phyloP scores from a whole-genome alignment of 2,797 vertebrate species.

The Chloroceryle amazona region DNA sequence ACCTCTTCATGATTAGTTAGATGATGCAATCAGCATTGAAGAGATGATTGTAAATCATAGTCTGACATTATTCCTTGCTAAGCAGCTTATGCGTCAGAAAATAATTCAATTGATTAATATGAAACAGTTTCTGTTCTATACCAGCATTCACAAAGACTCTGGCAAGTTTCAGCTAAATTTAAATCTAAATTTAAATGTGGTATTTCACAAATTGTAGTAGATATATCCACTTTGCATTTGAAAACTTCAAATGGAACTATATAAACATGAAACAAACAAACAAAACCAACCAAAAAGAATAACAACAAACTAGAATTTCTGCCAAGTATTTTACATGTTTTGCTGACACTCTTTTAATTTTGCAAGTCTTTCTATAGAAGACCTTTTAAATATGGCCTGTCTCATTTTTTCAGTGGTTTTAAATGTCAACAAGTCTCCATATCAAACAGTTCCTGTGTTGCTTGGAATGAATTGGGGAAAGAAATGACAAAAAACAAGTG shows the following conservation, averaged over 20 bases:
- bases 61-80: background rate
- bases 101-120: background rate
- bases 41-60: conserved; percentile 21
- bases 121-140: background rate
- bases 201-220: background rate
- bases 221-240: background rate
- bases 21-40: background rate
- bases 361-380: background rate
- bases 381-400: accelerated
- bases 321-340: background rate
- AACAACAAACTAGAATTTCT: background rate
- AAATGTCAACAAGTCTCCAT: background rate
- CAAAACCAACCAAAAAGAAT: background rate
- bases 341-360: background rate
- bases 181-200: background rate
- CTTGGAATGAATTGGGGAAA: background rate
- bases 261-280: background rate
- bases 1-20: conserved; percentile 21
- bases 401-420: background rate
- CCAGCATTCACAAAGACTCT: background rate
- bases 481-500: background rate
- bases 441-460: background rate
- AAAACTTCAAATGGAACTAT: background rate
- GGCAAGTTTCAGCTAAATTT: background rate
- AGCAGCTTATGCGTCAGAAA: background rate